Evolutionary conservation across 2,113 vertebrate genomes (phyloP), one percentile per base, ranked within the genome.

Genomic region (Coptodon rendalli): DNA sequence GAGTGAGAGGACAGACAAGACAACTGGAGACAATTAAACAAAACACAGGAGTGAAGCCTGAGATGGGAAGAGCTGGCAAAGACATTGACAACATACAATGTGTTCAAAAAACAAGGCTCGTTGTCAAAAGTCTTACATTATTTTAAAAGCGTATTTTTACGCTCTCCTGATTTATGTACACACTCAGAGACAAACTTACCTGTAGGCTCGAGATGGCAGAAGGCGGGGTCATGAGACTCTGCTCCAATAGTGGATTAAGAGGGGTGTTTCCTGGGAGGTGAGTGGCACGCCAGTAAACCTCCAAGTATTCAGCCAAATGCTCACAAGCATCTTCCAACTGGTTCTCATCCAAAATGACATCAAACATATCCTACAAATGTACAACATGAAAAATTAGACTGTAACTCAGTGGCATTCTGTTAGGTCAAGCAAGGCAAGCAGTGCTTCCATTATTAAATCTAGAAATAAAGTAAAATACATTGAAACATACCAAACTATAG

Each of bases 261-360:
- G 96, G 94, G 54, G 95, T 91, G 86, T 94, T 95, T 71, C 95
- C 95, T 0, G 98, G 98, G 81, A 98, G 97, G 93, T 99, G 98
- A 1, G 98, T 99, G 89, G 98, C 98, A 0, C 97, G 95, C 98
- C 98, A 99, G 94, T 99, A 99, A 34, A 98, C 97, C 92, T 99
- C 98, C 89, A 99, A 95, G 95, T 98, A 99, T 88, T 99, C 98
- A 0, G 98, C 96, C 95, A 99, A 92, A 93, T 99, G 98, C 87
- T 99, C 98, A 4, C 98, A 99, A 36, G 98, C 98, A 0, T 99
- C 98, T 71, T 99, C 98, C 83, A 99, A 94, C 92, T 99, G 98
- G 97, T 99, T 99, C 93, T 99, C 98, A 29, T 99, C 98, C 96
- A 99, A 94, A 95, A 99, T 99, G 88, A 99, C 97, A 59, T 99